These are phyloP conservation scores for Dastarcus helophoroides DNA, from an alignment of 2,888 invertebrate genomes.

Conservation along the genomic window DNA sequence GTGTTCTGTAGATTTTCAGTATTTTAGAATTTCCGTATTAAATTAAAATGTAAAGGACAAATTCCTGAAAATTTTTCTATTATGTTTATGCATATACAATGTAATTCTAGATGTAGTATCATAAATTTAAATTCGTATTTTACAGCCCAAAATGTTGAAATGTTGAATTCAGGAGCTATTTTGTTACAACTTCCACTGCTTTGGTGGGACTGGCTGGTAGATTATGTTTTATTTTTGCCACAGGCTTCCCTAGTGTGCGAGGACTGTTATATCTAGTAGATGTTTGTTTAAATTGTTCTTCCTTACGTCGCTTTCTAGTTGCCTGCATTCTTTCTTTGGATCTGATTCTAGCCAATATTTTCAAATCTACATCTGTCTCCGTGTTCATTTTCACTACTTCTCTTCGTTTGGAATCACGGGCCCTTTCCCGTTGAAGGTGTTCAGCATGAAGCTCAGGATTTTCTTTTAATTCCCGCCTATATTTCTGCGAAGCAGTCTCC, in stretches of 20 bases:
- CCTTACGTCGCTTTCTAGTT: constrained; percentile 10
- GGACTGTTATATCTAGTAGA: constrained; percentile 7
- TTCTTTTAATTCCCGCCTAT: constrained; percentile 7
- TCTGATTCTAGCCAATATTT: too few species aligned
- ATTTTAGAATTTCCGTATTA: too few species aligned
- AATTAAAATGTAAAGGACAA: too few species aligned
- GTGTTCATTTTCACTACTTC: constrained; percentile 7
- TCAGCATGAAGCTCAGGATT: constrained; percentile 8
- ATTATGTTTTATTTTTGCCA: constrained; percentile 11
- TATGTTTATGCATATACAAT: too few species aligned
- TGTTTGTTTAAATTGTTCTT: constrained; percentile 9
- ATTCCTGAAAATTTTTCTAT: too few species aligned
- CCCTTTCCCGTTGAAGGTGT: constrained; percentile 3
- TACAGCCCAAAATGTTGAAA: constrained; percentile 9
- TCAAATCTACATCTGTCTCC: constrained; percentile 8
- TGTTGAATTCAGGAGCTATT: constrained; percentile 11
- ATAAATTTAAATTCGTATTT: too few species aligned
- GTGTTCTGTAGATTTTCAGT: too few species aligned
- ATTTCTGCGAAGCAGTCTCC: constrained; percentile 8
- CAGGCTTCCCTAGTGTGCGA: constrained; percentile 9
- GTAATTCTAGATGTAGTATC: too few species aligned
- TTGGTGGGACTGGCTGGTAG: constrained; percentile 12
- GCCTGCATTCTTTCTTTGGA: too few species aligned
- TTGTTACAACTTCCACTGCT: too few species aligned
- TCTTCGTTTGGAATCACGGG: constrained; percentile 8